Percentiles rank a stretch among this genome's conserved stretches.
Conservation (phyloP, 2,797 vertebrate species). For the Pelochelys cantorii region DNA sequence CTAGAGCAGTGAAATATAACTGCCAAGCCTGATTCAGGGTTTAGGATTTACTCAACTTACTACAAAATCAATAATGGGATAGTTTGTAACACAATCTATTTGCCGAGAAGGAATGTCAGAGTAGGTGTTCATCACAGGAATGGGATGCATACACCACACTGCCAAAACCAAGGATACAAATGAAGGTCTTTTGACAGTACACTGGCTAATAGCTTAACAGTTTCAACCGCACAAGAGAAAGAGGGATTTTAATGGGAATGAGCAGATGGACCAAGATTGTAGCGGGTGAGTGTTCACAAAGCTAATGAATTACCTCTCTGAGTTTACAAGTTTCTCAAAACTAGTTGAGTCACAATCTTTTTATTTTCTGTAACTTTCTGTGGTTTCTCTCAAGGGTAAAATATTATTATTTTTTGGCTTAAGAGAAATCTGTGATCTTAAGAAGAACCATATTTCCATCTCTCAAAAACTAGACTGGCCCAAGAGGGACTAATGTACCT, state of each 20-base stretch:
- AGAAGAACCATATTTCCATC: not conserved
- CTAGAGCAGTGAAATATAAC: constrained; percentile 60
- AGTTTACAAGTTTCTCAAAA: not conserved
- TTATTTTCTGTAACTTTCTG: not conserved
- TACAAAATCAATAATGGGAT: constrained; percentile 65
- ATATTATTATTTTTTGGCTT: not conserved
- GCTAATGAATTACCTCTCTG: not conserved
- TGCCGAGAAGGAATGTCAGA: constrained; percentile 43
- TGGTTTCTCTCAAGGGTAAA: not conserved
- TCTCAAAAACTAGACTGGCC: not conserved
- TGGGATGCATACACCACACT: not conserved
- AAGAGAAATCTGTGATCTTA: not conserved
- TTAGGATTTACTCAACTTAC: constrained; percentile 64
- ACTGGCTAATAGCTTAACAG: constrained; percentile 35
- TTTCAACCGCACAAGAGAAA: constrained; percentile 8
- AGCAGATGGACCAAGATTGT: not conserved
- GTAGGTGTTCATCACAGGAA: constrained; percentile 39
- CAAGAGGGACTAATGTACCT: not conserved
- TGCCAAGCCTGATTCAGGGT: constrained; percentile 2
- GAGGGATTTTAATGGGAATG: constrained; percentile 10
- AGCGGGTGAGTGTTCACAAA: not conserved
- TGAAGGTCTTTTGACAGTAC: constrained; percentile 54
- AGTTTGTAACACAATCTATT: constrained; percentile 65
- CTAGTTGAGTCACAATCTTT: not conserved
- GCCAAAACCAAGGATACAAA: constrained; percentile 47